A percentile compares a stretch with the other conserved stretches of the same genome.
phyloP scores from a whole-genome alignment of 37 sponge, comb jelly and placozoan genomes.

The Geodia barretti region DNA sequence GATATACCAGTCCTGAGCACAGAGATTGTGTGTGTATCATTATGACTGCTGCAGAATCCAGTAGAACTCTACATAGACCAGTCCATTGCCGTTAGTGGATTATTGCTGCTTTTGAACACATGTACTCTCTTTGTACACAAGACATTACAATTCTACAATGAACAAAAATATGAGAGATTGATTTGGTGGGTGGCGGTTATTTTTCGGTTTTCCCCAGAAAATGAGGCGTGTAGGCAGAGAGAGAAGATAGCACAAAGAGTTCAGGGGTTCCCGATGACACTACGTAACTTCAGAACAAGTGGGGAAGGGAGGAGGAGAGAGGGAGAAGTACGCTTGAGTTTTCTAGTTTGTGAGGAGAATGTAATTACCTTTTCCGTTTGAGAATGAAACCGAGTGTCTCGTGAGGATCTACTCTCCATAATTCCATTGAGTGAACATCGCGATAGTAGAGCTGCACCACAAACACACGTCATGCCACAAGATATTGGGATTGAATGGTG shows the following conservation, averaged over 20 bases:
- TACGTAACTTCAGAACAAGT: conserved; percentile 2
- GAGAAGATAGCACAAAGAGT: conserved; percentile 8
- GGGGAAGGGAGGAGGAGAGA: conserved; percentile 3
- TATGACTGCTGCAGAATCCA: too few relatives aligned
- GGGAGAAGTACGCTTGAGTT: too few relatives aligned
- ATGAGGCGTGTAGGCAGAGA: conserved; percentile 9
- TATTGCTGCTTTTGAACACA: too few relatives aligned
- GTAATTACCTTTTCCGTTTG: not conserved
- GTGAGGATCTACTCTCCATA: not conserved
- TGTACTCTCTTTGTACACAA: too few relatives aligned
- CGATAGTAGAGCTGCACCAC: conserved; percentile 3
- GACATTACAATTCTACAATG: too few relatives aligned
- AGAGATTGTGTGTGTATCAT: too few relatives aligned
- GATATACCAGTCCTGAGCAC: conserved; percentile 25
- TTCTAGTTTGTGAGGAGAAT: too few relatives aligned
- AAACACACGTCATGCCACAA: not conserved
- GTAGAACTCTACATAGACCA: too few relatives aligned
- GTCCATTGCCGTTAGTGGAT: too few relatives aligned
- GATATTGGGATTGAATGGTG: not conserved
- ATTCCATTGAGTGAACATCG: not conserved
- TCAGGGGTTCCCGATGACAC: conserved; percentile 4
- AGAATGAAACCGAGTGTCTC: not conserved
- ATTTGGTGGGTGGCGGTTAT: too few relatives aligned
- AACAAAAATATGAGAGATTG: too few relatives aligned
- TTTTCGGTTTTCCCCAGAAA: not conserved